Evolutionary conservation across 2,113 vertebrate genomes (phyloP).

Genomic region (Labrus mixtus): DNA sequence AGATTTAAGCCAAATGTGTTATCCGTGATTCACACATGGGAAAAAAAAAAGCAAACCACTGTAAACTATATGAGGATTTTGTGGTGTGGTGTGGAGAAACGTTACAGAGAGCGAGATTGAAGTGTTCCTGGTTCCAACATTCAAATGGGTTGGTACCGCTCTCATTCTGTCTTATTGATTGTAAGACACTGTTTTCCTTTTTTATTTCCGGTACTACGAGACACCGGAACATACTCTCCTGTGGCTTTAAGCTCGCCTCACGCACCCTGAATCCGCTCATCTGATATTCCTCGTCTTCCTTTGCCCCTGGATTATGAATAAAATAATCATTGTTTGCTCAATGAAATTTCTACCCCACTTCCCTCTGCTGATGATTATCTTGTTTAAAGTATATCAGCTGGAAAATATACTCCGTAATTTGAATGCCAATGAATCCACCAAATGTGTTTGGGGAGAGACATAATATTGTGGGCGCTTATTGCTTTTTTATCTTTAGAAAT

Average conservation of each 20-base stretch:
- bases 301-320: constrained; percentile 75
- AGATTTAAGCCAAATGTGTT: constrained; percentile 49
- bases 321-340: constrained; percentile 80
- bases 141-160: constrained; percentile 26
- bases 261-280: constrained; percentile 56
- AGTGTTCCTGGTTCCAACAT: constrained; percentile 27
- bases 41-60: constrained; percentile 41
- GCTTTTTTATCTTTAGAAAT: constrained; percentile 76
- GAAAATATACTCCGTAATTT: constrained; percentile 82
- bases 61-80: constrained; percentile 23
- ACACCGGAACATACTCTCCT: constrained; percentile 21
- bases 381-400: constrained; percentile 83
- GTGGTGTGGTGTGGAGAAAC: constrained; percentile 25
- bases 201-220: constrained; percentile 34
- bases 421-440: constrained; percentile 79
- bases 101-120: constrained; percentile 25
- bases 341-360: constrained; percentile 80
- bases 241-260: constrained; percentile 33
- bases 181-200: constrained; percentile 18
- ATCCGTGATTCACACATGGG: constrained; percentile 48
- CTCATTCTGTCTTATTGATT: constrained; percentile 47
- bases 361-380: constrained; percentile 80
- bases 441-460: constrained; percentile 68
- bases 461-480: constrained; percentile 67
- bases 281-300: constrained; percentile 68